These are phyloP conservation scores for Alligator sinensis DNA, from an alignment of 2,113 vertebrate species.

Conservation along the genomic window DNA sequence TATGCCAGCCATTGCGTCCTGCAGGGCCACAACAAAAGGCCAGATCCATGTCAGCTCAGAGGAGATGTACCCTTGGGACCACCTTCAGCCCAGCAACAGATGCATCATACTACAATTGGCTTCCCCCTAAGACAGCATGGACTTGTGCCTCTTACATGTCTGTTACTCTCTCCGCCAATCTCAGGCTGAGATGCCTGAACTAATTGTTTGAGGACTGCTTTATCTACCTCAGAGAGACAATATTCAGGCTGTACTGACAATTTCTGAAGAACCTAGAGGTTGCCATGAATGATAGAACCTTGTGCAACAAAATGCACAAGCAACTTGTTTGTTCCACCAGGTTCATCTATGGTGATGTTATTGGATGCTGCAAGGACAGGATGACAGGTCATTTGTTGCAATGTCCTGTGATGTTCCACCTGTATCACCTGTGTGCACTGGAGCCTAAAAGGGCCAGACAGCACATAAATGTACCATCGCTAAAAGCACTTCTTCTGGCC, in stretches of 20 bases:
- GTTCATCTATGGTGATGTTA: background rate
- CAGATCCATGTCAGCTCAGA: background rate
- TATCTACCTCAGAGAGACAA: background rate
- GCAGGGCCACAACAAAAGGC: background rate
- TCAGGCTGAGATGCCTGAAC: background rate
- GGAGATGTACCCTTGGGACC: background rate
- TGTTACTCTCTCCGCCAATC: background rate
- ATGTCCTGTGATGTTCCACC: no score
- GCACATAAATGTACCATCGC: background rate
- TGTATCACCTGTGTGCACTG: background rate
- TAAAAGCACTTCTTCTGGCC: background rate
- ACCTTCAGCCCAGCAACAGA: background rate
- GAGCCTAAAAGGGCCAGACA: background rate
- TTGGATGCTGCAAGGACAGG: background rate
- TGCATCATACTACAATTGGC: background rate
- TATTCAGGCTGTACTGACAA: no score
- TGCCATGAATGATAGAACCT: background rate
- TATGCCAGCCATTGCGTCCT: background rate
- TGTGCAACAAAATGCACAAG: background rate
- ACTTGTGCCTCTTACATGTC: background rate
- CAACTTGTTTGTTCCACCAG: background rate
- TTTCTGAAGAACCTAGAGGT: background rate
- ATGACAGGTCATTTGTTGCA: background rate
- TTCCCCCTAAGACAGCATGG: background rate
- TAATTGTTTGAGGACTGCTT: background rate